Evolutionary conservation across 2,888 invertebrate genomes (phyloP).

Genomic region (Ectemnius lituratus): DNA sequence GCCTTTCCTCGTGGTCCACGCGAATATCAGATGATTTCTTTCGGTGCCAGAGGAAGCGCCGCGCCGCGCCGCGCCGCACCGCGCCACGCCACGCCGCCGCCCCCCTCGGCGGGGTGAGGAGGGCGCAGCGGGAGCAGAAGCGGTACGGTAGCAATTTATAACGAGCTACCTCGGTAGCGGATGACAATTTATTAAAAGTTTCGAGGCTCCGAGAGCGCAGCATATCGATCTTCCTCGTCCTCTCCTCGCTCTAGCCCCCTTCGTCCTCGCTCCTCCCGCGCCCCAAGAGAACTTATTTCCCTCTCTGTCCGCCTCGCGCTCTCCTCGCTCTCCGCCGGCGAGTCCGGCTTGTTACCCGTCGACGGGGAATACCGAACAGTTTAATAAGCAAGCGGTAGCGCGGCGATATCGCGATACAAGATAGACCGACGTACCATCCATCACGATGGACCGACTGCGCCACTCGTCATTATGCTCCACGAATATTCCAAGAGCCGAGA

Average conservation of each 20-base stretch:
- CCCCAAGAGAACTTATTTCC: neutral
- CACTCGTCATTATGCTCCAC: slow-evolving; percentile 62
- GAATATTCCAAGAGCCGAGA: slow-evolving; percentile 33
- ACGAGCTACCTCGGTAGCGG: slow-evolving; percentile 66
- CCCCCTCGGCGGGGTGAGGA: slow-evolving; percentile 6
- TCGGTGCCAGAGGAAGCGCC: slow-evolving; percentile 28
- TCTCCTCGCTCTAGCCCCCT: slow-evolving; percentile 13
- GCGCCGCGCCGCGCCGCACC: neutral
- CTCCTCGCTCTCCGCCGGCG: too few relatives aligned
- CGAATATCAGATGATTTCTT: slow-evolving; percentile 60
- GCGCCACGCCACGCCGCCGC: neutral
- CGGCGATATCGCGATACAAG: slow-evolving; percentile 68
- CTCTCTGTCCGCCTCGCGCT: slow-evolving; percentile 26
- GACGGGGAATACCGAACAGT: slow-evolving; percentile 69
- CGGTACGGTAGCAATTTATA: slow-evolving; percentile 65
- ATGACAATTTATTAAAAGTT: slow-evolving; percentile 70
- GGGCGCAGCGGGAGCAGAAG: slow-evolving; percentile 17
- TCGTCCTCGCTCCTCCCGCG: slow-evolving; percentile 36
- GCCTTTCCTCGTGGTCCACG: neutral
- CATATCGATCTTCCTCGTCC: slow-evolving; percentile 61
- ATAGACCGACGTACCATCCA: slow-evolving; percentile 67
- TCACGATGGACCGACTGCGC: slow-evolving; percentile 59
- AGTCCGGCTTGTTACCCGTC: slow-evolving; percentile 62
- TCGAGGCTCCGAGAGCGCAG: slow-evolving; percentile 40
- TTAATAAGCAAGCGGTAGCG: slow-evolving; percentile 71